Conservation (phyloP, 2,888 invertebrate genomes). For the Mystacides longicornis region DNA sequence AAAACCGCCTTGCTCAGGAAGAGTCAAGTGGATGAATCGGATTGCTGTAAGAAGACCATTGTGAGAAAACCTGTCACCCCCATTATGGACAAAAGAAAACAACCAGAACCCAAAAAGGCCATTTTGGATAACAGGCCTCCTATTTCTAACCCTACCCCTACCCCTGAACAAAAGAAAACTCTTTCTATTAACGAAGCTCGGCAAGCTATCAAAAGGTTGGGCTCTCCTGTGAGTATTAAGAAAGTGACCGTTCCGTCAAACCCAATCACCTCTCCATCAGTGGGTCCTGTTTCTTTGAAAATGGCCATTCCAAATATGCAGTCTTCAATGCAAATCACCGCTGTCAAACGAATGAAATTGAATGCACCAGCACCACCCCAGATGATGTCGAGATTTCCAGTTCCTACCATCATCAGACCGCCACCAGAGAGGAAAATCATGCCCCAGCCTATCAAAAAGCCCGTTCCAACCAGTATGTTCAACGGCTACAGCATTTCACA, state of each 20-base stretch:
- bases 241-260: conserved; percentile 11
- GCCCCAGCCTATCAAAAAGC: not conserved
- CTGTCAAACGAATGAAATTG: conserved; percentile 12
- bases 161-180: conserved; percentile 14
- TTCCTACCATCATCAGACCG: not conserved
- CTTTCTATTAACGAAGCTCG: conserved; percentile 12
- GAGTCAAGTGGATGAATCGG: conserved; percentile 36
- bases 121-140: conserved; percentile 2
- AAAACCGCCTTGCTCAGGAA: conserved; percentile 33
- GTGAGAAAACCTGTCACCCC: conserved; percentile 12
- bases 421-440: conserved; percentile 9
- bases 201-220: conserved; percentile 19
- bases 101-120: conserved; percentile 13
- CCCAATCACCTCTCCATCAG: not conserved
- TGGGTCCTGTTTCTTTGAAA: not conserved
- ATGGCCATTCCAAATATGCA: conserved; percentile 4
- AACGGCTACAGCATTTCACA: conserved; percentile 34
- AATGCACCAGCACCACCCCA: conserved; percentile 5
- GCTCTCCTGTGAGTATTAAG: conserved; percentile 19
- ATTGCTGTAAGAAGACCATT: conserved; percentile 36
- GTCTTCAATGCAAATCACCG: not conserved
- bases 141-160: too few species aligned
- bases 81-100: conserved; percentile 11
- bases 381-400: conserved; percentile 7
- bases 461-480: conserved; percentile 24